Conservation (phyloP, 2,113 vertebrate species). For the Tinamus guttatus region DNA sequence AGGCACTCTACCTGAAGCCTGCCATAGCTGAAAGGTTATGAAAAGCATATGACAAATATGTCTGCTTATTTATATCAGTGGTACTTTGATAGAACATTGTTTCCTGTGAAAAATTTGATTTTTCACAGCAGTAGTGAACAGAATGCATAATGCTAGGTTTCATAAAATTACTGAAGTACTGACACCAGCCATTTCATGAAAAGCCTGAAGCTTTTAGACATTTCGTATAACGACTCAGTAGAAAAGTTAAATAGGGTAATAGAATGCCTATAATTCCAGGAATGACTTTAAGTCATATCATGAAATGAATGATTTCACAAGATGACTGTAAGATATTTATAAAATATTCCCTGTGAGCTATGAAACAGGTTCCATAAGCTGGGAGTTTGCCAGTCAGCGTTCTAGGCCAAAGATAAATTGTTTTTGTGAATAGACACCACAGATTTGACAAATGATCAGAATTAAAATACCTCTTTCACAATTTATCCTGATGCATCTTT, state of each 20-base stretch:
- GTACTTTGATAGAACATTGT: not conserved
- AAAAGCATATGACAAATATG: not conserved
- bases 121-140: constrained; percentile 23
- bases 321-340: constrained; percentile 33
- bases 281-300: constrained; percentile 3
- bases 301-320: constrained; percentile 47
- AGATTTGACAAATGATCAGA: not conserved
- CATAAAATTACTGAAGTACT: not conserved
- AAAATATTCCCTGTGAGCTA: constrained; percentile 33
- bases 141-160: constrained; percentile 29
- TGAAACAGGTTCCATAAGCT: constrained; percentile 30
- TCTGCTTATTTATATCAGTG: constrained; percentile 32
- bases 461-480: not conserved
- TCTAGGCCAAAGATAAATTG: constrained; percentile 11
- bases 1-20: not conserved
- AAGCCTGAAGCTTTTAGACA: not conserved
- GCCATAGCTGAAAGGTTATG: not conserved
- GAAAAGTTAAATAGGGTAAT: constrained; percentile 42
- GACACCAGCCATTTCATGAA: constrained; percentile 21
- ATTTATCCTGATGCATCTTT: not conserved
- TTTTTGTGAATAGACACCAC: not conserved
- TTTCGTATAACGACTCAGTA: constrained; percentile 10
- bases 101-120: constrained; percentile 13
- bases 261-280: constrained; percentile 41
- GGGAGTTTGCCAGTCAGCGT: constrained; percentile 46